Conservation (phyloP, 2,113 vertebrate genomes). For the Rhagologus leucostigma region DNA sequence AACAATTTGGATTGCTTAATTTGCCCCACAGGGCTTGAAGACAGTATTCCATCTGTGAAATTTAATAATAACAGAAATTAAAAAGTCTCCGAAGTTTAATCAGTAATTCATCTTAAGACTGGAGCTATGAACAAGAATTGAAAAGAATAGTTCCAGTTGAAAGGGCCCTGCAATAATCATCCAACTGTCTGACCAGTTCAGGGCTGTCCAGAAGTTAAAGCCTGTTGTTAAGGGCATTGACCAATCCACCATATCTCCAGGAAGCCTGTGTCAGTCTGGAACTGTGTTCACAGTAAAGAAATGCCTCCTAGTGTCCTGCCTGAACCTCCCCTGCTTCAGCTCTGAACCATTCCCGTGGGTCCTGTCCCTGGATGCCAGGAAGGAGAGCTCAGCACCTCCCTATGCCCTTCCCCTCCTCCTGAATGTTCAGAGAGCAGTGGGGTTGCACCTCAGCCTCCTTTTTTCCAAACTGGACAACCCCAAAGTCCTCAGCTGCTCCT, state of each 20-base stretch:
- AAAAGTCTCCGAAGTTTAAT: background rate
- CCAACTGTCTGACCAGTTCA: background rate
- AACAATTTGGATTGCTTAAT: background rate
- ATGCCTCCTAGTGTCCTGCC: background rate
- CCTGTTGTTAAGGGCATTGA: background rate
- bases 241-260: rapidly evolving
- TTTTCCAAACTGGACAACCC: background rate
- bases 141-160: background rate
- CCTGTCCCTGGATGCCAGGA: background rate
- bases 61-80: background rate
- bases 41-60: background rate
- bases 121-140: background rate
- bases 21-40: background rate
- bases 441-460: too few relatives aligned
- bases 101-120: background rate
- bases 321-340: background rate
- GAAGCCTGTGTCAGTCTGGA: background rate
- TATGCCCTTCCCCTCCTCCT: background rate
- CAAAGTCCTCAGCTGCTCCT: background rate
- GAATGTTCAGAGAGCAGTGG: background rate
- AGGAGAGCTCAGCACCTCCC: background rate
- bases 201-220: background rate
- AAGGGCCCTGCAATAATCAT: background rate
- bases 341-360: rapidly evolving
- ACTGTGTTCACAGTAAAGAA: background rate